Evolutionary conservation across 1,140 invertebrate species (phyloP), one percentile per base, ranked within the genome.

Genomic region (Harlomillsia oculata): DNA sequence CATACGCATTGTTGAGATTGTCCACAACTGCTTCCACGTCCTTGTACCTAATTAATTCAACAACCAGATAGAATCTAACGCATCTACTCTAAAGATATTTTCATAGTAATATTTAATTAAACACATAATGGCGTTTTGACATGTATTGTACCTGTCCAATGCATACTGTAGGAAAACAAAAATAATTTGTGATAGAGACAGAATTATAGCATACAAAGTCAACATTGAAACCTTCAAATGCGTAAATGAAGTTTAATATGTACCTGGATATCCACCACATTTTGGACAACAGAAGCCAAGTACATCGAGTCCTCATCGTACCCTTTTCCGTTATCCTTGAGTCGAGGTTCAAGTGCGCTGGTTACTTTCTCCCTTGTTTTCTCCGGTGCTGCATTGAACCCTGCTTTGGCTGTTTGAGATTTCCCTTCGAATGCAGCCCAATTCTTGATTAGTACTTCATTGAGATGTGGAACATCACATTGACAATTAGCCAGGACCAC

Each of bases 211-310:
- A n/a, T n/a, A n/a, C n/a, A n/a, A n/a, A n/a, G n/a, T n/a, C n/a
- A n/a, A n/a, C n/a, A n/a, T n/a, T n/a, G n/a, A n/a, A n/a, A n/a
- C n/a, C n/a, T n/a, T n/a, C n/a, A n/a, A n/a, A n/a, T n/a, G n/a
- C n/a, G n/a, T n/a, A n/a, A n/a, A n/a, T n/a, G n/a, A n/a, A n/a
- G n/a, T n/a, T n/a, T n/a, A n/a, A n/a, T n/a, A n/a, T n/a, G n/a
- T n/a, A n/a, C n/a, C n/a, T n/a, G 64, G 29, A 65, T 62, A 26
- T 65, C 64, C 32, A 65, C 64, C 3, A 65, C 64, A 25, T 65
- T 65, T 48, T 65, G 64, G 0, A 65, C 64, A 9, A 65, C 64
- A 18, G 44, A 37, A 3, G 60, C 64, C 30, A 65, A 50, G 34
- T 64, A 64, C n/a, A 56, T 44, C 4, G 48, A 44, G 26, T 64